These are phyloP conservation scores for Trichonephila clavata DNA, from an alignment of 1,140 invertebrate species.

Conservation along the genomic window DNA sequence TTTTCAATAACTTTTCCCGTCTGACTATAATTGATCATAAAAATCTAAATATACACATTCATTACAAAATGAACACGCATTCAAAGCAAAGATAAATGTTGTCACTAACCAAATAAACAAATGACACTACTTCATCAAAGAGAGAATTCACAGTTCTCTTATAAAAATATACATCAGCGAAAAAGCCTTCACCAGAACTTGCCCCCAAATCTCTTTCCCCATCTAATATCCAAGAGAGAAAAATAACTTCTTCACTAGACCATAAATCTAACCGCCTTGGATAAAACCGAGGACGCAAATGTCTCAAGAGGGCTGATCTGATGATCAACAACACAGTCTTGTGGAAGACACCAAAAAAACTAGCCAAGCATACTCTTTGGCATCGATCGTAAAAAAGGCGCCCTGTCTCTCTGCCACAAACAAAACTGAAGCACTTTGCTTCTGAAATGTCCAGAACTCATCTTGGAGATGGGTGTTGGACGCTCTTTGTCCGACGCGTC, in stretches of 20 bases:
- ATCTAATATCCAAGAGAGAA: slow-evolving; percentile 34
- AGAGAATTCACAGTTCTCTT: not conserved
- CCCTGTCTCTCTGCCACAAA: not conserved
- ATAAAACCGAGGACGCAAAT: slow-evolving; percentile 18
- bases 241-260: slow-evolving; percentile 14
- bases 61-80: no score
- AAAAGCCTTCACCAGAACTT: not conserved
- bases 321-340: slow-evolving; percentile 28
- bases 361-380: slow-evolving; percentile 1
- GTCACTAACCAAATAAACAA: not conserved
- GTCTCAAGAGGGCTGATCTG: not conserved
- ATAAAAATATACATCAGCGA: not conserved
- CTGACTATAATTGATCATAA: no score
- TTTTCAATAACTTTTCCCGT: no score
- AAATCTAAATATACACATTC: no score
- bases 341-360: not conserved
- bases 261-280: slow-evolving; percentile 28
- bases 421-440: not conserved
- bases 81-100: not conserved
- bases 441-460: slow-evolving; percentile 7
- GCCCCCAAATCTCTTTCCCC: slow-evolving; percentile 12
- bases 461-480: slow-evolving; percentile 11
- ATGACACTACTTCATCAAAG: not conserved
- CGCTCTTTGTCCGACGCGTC: slow-evolving; percentile 17
- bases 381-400: slow-evolving; percentile 29